Base-by-base conservation (phyloP, 2,113 vertebrate species). In the Atherinomorus stipes region DNA sequence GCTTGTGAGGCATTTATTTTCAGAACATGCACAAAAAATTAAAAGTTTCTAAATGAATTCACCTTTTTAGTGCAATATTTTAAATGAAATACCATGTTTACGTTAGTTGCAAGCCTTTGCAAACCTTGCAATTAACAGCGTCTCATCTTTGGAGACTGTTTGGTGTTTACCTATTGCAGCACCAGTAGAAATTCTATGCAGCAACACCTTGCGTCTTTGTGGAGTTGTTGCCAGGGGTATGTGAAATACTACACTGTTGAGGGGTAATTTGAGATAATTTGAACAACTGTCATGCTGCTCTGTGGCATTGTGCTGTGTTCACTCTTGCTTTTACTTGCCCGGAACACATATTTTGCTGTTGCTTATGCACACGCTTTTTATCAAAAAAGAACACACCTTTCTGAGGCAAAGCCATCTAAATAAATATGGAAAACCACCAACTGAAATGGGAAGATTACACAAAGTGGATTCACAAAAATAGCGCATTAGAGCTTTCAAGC, bases 221-320 rank as follows among this genome's bases (percentile, higher is more conserved):
- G 51, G 38, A 54, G 52, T 50, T 50, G 76, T 68, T 84, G 68
- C 57, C 71, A 61, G 31, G 47, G 66, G 37, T 74, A 67, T 71
- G 25, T 64, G 76, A 76, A 86, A 85, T 79, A 42, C 53, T 64
- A 85, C 26, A 50, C 73, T 44, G 59, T 56, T 61, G 61, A 61
- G 37, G 34, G 56, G 77, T 73, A 75, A 79, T 82, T 74, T 74
- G 49, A 82, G 53, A 49, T 71, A 18, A 62, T 86, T 81, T 80
- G 56, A 78, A 80, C 75, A 77, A 80, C 65, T 21, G 22, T 37
- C 22, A 7, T 23, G 52, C 42, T 79, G 76, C 61, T 83, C 40
- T 63, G 71, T 83, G 75, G 60, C 51, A 76, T 78, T 85, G 60
- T 80, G 68, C 62, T 34, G 28, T 34, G 45, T 34, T 64, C 23